Evolutionary conservation across 2,113 vertebrate genomes (phyloP).

Genomic region (Seriola aureovittata): DNA sequence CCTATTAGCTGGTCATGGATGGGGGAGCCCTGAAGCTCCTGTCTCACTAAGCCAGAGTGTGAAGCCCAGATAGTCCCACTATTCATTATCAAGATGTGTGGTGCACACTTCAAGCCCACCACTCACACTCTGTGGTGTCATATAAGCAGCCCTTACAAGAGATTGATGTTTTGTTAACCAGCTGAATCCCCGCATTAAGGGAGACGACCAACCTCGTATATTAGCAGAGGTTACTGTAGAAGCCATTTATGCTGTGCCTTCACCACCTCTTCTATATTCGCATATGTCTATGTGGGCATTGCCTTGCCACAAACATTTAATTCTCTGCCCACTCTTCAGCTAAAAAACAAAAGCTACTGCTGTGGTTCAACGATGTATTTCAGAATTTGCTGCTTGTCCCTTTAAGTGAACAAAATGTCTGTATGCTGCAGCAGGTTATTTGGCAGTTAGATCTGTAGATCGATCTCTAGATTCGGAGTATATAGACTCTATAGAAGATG

Average conservation of each 20-base stretch:
- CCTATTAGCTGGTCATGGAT: slow-evolving; percentile 61
- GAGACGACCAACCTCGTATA: not conserved
- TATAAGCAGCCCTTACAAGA: slow-evolving; percentile 47
- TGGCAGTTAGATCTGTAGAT: slow-evolving; percentile 18
- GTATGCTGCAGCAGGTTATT: slow-evolving; percentile 12
- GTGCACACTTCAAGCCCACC: slow-evolving; percentile 50
- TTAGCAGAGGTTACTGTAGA: slow-evolving; percentile 53
- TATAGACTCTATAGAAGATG: not conserved
- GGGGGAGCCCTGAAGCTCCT: slow-evolving; percentile 56
- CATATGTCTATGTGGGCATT: not conserved
- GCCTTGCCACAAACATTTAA: not conserved
- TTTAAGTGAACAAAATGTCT: not conserved
- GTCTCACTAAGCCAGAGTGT: slow-evolving; percentile 60
- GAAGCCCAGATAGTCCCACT: slow-evolving; percentile 63
- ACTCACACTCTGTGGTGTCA: slow-evolving; percentile 47
- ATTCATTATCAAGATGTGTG: slow-evolving; percentile 73
- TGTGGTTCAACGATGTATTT: not conserved
- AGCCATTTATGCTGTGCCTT: slow-evolving; percentile 12
- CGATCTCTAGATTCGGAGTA: slow-evolving; percentile 24
- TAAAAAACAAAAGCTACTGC: not conserved
- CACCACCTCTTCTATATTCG: not conserved
- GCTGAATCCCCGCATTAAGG: slow-evolving; percentile 34
- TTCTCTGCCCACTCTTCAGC: not conserved
- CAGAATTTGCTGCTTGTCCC: not conserved
- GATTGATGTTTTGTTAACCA: slow-evolving; percentile 60